phyloP scores from a whole-genome alignment of 2,113 vertebrate species.

The Mustela lutreola region DNA sequence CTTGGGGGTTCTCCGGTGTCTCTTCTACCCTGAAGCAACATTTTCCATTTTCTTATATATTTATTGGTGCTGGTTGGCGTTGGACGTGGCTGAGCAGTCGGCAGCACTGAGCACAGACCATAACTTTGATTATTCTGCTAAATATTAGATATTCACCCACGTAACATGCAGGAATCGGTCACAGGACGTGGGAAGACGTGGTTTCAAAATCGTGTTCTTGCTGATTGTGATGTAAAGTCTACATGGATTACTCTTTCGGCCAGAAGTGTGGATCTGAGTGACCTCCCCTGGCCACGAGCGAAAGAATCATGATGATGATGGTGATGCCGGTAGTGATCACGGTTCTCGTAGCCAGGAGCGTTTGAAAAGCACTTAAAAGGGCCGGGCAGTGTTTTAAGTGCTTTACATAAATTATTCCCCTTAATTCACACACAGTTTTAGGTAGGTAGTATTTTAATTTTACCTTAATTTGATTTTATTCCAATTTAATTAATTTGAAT shows the following conservation, averaged over 20 bases:
- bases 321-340: rapidly evolving
- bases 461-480: not conserved
- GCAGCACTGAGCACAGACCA: not conserved
- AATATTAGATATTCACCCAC: too few species aligned
- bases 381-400: rapidly evolving
- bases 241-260: not conserved
- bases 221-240: not conserved
- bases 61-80: rapidly evolving
- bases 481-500: not conserved
- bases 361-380: too few species aligned
- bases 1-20: rapidly evolving
- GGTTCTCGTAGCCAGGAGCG: rapidly evolving
- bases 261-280: not conserved
- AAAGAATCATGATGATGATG: rapidly evolving
- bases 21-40: not conserved
- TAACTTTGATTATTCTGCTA: not conserved
- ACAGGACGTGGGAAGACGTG: not conserved
- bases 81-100: not conserved
- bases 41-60: not conserved
- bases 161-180: not conserved
- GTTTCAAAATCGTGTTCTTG: not conserved
- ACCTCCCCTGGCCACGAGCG: not conserved
- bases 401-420: not conserved
- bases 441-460: not conserved
- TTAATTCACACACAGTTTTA: not conserved